phyloP scores from a whole-genome alignment of 2,888 invertebrate species.

The Bedellia somnulentella region DNA sequence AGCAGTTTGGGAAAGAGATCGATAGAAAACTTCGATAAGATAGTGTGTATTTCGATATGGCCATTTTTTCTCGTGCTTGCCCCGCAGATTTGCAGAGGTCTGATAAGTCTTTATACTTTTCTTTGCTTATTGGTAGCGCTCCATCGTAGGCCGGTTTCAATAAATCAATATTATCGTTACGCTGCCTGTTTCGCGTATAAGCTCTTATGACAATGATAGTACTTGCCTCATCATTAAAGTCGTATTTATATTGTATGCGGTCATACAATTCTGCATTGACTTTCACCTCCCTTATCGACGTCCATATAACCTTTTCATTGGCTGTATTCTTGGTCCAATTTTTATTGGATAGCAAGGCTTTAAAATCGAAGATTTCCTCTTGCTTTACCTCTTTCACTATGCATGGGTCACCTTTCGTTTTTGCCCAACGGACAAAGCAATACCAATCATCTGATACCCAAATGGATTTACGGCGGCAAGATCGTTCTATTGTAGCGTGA shows the following conservation, averaged over 20 bases:
- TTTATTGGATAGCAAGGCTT: conserved; percentile 9
- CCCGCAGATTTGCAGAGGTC: conserved; percentile 5
- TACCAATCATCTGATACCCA: conserved; percentile 6
- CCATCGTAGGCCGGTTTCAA: conserved; percentile 6
- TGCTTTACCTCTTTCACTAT: conserved; percentile 7
- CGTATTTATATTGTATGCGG: conserved; percentile 8
- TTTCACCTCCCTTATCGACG: conserved; percentile 7
- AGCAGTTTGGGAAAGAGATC: too few relatives aligned
- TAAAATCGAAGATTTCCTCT: conserved; percentile 10
- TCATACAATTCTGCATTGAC: conserved; percentile 7
- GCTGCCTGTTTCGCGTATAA: conserved; percentile 2
- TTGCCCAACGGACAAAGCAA: conserved; percentile 4
- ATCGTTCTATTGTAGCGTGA: conserved; percentile 12
- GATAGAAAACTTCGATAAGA: too few relatives aligned
- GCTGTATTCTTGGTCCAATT: conserved; percentile 9
- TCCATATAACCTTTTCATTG: conserved; percentile 9
- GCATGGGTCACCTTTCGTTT: conserved; percentile 6
- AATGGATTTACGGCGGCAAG: conserved; percentile 8
- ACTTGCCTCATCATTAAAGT: conserved; percentile 6
- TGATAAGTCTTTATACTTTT: conserved; percentile 8
- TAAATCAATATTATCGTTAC: not conserved
- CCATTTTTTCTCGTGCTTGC: too few relatives aligned
- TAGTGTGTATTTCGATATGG: too few relatives aligned
- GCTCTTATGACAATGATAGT: conserved; percentile 3
- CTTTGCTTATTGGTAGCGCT: conserved; percentile 6